A percentile compares a stretch with the other conserved stretches of the same genome.
These are phyloP conservation scores for Plutomurus gul DNA, from an alignment of 1,140 invertebrate species.

Conservation along the genomic window DNA sequence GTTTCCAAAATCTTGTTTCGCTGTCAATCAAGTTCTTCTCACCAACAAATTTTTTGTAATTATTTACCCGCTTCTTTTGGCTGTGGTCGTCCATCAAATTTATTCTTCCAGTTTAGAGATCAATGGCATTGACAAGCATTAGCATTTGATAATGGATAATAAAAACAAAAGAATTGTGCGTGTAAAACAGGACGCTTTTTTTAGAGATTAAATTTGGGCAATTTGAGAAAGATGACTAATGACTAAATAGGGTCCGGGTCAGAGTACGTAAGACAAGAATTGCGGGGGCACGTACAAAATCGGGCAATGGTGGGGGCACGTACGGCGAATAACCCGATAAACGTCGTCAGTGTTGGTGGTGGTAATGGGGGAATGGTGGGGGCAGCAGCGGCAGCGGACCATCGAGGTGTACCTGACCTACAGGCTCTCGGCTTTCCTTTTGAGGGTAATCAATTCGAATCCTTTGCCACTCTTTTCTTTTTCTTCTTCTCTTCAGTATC, in stretches of 20 bases:
- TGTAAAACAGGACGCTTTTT: too few relatives aligned
- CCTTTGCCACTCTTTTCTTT: background rate
- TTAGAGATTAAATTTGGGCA: too few relatives aligned
- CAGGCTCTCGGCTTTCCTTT: conserved; percentile 47
- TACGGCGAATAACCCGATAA: conserved; percentile 43
- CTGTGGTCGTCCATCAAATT: too few relatives aligned
- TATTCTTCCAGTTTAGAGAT: too few relatives aligned
- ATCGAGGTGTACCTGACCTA: conserved; percentile 51
- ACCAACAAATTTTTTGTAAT: too few relatives aligned
- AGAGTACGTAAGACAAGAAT: conserved; percentile 86
- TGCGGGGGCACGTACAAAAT: conserved; percentile 81
- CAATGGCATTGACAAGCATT: too few relatives aligned
- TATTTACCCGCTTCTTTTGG: too few relatives aligned
- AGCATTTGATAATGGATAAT: too few relatives aligned
- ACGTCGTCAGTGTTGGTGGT: conserved; percentile 30
- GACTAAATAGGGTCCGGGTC: conserved; percentile 54
- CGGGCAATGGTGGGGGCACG: conserved; percentile 66
- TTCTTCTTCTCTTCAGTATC: background rate
- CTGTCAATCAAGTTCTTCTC: background rate
- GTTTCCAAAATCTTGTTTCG: too few relatives aligned
- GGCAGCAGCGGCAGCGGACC: background rate
- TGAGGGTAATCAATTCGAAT: conserved; percentile 35
- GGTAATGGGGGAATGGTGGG: background rate
- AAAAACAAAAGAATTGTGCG: too few relatives aligned
- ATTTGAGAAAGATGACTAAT: too few relatives aligned